Evolutionary conservation across 2,888 invertebrate genomes (phyloP).

Genomic region (Epinotia ramella): DNA sequence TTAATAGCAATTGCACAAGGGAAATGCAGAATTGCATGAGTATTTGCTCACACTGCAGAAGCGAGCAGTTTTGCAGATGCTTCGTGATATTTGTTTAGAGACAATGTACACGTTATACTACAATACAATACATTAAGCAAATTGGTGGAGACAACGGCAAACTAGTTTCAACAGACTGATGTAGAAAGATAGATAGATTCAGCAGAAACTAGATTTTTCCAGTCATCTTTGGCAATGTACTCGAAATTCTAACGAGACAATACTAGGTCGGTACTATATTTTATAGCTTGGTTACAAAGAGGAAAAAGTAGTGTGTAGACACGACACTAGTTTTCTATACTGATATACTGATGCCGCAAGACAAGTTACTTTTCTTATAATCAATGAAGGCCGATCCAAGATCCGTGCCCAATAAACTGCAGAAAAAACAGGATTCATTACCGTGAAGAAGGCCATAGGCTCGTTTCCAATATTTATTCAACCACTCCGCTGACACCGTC

Average conservation of each 20-base stretch:
- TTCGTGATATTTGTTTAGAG: conserved; percentile 19
- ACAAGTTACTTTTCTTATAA: conserved; percentile 23
- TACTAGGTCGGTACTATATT: too few species aligned
- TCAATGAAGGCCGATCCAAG: conserved; percentile 27
- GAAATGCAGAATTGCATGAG: conserved; percentile 41
- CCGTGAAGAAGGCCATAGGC: conserved; percentile 43
- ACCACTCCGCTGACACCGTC: conserved; percentile 51
- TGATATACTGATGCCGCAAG: neutral
- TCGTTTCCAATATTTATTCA: conserved; percentile 44
- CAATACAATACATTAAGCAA: conserved; percentile 11
- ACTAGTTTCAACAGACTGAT: neutral
- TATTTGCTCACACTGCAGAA: conserved; percentile 40
- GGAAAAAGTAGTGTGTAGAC: too few species aligned
- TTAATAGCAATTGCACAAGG: conserved; percentile 44
- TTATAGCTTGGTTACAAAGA: too few species aligned
- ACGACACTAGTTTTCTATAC: neutral
- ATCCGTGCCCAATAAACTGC: conserved; percentile 39
- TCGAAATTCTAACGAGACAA: too few species aligned
- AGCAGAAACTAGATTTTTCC: neutral
- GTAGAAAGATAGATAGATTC: neutral
- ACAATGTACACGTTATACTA: conserved; percentile 2
- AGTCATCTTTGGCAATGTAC: neutral
- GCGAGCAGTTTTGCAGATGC: conserved; percentile 21
- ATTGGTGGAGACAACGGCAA: conserved; percentile 5
- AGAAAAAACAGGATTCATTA: conserved; percentile 43